Percentiles rank a stretch among this genome's conserved stretches.
Conservation (phyloP, 2,113 vertebrate genomes). For the Dinomys branickii region DNA sequence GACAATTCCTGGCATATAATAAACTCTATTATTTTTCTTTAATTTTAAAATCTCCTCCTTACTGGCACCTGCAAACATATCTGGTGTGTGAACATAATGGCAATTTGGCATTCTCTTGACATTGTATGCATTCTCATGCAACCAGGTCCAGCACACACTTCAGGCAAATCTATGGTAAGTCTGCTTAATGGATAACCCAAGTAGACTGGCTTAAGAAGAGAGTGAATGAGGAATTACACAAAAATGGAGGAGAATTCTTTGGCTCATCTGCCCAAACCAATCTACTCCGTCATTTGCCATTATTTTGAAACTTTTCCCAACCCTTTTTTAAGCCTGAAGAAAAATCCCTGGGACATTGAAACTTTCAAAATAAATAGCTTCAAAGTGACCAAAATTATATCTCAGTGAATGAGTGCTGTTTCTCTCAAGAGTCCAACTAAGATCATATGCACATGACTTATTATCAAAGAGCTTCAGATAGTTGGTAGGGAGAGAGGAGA, state of each 20-base stretch:
- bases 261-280: not conserved
- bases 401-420: not conserved
- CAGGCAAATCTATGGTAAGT: not conserved
- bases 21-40: not conserved
- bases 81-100: not conserved
- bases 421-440: not conserved
- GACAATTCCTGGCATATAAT: not conserved
- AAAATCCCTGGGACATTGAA: not conserved
- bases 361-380: constrained; percentile 31
- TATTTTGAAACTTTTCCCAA: not conserved
- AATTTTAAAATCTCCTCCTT: not conserved
- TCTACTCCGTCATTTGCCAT: not conserved
- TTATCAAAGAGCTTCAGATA: not conserved
- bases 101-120: not conserved
- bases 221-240: not conserved
- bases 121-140: not conserved
- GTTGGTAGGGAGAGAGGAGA: not conserved
- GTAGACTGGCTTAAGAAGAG: not conserved
- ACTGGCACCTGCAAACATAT: not conserved
- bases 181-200: not conserved
- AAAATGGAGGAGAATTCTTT: not conserved
- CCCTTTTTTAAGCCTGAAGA: not conserved
- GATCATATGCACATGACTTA: not conserved
- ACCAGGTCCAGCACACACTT: not conserved
- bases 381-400: not conserved